phyloP scores from a whole-genome alignment of 2,797 vertebrate species.

The Mormyrus proboscirostris region DNA sequence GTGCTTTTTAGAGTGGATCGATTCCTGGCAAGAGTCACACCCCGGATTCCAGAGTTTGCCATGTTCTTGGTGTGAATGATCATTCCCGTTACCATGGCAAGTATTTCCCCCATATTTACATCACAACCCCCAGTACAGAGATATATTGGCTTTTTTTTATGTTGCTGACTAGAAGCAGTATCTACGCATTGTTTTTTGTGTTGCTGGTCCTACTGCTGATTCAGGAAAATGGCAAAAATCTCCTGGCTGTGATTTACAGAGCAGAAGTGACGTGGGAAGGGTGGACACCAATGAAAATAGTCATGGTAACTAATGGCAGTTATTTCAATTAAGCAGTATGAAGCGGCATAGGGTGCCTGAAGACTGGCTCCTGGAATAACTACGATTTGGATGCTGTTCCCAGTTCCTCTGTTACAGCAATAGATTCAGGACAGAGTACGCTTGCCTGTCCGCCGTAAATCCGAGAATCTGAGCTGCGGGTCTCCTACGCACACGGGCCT shows the following conservation, averaged over 20 bases:
- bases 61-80: background rate
- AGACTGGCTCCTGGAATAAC: background rate
- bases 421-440: too few relatives aligned
- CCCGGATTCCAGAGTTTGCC: background rate
- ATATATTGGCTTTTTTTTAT: constrained; percentile 38
- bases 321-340: constrained; percentile 30
- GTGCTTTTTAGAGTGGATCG: background rate
- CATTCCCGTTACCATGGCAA: background rate
- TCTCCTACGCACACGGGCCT: background rate
- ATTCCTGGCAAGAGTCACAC: background rate
- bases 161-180: constrained; percentile 25
- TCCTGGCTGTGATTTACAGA: constrained; percentile 11
- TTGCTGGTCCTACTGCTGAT: constrained; percentile 24
- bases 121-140: constrained; percentile 25
- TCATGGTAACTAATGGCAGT: constrained; percentile 24
- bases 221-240: background rate
- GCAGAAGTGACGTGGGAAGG: constrained; percentile 38
- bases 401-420: too few relatives aligned
- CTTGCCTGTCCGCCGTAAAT: background rate
- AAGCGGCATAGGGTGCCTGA: background rate
- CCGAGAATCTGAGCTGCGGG: too few relatives aligned
- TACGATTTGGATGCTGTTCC: background rate
- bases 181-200: constrained; percentile 32
- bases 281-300: constrained; percentile 40
- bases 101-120: constrained; percentile 13